Conservation (phyloP, 2,797 vertebrate species). For the Dermochelys coriacea region DNA sequence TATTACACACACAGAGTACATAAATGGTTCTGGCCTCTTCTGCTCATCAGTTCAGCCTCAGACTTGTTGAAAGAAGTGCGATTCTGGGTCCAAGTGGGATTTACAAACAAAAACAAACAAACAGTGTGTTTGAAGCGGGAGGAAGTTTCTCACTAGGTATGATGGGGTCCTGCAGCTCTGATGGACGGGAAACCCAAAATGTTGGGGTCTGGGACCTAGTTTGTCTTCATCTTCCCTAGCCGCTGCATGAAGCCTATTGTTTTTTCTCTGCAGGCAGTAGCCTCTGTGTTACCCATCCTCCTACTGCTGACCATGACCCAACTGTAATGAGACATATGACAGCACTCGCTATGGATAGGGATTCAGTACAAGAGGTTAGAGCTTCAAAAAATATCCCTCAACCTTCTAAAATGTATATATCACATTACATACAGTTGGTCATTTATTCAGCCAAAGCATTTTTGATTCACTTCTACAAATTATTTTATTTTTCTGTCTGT, state of each 20-base stretch:
- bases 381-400: background rate
- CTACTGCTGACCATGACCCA: background rate
- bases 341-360: background rate
- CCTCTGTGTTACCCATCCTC: background rate
- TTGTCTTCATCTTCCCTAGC: background rate
- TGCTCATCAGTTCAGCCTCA: background rate
- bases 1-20: background rate
- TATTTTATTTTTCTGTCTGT: too few relatives aligned
- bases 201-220: background rate
- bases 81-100: background rate
- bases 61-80: background rate
- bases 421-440: background rate
- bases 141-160: background rate
- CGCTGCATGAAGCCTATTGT: background rate
- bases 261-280: background rate
- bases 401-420: background rate
- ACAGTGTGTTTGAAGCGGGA: background rate
- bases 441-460: too few relatives aligned
- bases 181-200: background rate
- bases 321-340: background rate
- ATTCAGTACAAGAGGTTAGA: conserved; percentile 8
- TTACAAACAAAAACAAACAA: background rate
- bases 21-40: background rate
- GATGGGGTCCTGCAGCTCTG: background rate
- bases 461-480: too few relatives aligned